phyloP scores from a whole-genome alignment of 2,888 invertebrate species.

The Spialia ferax region DNA sequence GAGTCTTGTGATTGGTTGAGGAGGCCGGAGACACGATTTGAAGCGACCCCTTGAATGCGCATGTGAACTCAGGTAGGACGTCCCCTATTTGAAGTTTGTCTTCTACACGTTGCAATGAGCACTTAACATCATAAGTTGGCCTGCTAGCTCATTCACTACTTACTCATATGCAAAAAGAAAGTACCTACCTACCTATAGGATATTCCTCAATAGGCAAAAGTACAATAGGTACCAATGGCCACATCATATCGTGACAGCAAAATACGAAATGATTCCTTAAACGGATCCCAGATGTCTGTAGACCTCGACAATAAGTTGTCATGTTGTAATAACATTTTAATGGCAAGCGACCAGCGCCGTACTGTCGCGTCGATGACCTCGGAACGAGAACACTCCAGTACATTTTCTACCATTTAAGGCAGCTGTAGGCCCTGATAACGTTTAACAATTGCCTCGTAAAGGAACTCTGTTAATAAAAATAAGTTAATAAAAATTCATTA shows the following conservation, averaged over 20 bases:
- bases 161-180: too few species aligned
- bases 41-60: too few species aligned
- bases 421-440: constrained; percentile 48
- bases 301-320: constrained; percentile 47
- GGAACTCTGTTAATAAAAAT: constrained; percentile 12
- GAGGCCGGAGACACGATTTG: too few species aligned
- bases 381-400: constrained; percentile 38
- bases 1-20: too few species aligned
- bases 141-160: too few species aligned
- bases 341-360: constrained; percentile 44
- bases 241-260: constrained; percentile 20
- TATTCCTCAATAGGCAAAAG: background rate
- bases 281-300: constrained; percentile 47
- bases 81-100: too few species aligned
- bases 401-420: constrained; percentile 51
- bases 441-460: constrained; percentile 46
- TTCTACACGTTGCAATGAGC: too few species aligned
- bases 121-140: too few species aligned
- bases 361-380: constrained; percentile 31
- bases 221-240: constrained; percentile 16
- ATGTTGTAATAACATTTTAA: constrained; percentile 47
- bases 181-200: too few species aligned
- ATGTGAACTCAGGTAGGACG: too few species aligned
- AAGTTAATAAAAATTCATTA: constrained; percentile 21
- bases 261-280: constrained; percentile 35